phyloP scores from a whole-genome alignment of 2,888 invertebrate genomes.

The Cephus rjabovi region DNA sequence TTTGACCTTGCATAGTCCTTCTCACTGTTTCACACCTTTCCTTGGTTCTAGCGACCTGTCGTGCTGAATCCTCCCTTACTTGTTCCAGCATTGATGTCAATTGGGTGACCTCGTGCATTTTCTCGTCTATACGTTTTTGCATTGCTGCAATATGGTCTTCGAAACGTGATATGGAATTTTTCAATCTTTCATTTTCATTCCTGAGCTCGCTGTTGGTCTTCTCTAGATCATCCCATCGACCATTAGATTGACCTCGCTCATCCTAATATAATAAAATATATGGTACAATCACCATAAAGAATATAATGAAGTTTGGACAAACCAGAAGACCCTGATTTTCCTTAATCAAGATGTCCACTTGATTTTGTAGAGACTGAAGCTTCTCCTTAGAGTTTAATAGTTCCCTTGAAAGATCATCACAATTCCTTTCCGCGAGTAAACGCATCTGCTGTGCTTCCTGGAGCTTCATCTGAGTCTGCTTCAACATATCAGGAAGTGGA shows the following conservation, averaged over 20 bases:
- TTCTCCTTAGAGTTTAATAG: conserved; percentile 74
- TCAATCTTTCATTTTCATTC: conserved; percentile 68
- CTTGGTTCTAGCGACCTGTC: conserved; percentile 75
- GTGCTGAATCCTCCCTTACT: conserved; percentile 76
- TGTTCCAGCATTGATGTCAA: conserved; percentile 74
- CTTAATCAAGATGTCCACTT: conserved; percentile 54
- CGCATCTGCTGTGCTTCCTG: conserved; percentile 79
- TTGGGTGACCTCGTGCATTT: conserved; percentile 76
- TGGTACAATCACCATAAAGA: not conserved
- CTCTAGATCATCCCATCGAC: conserved; percentile 59
- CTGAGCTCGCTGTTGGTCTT: conserved; percentile 68
- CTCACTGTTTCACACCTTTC: conserved; percentile 76
- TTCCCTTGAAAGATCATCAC: conserved; percentile 75
- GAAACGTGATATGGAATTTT: conserved; percentile 69
- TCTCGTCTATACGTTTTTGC: conserved; percentile 75
- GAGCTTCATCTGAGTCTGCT: conserved; percentile 75
- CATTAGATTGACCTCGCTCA: conserved; percentile 16
- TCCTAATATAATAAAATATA: conserved; percentile 6
- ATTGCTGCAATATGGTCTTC: conserved; percentile 72
- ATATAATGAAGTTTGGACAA: not conserved
- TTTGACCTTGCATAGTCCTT: conserved; percentile 74
- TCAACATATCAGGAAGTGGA: conserved; percentile 77
- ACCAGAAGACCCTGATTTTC: conserved; percentile 51
- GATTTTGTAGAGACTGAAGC: conserved; percentile 62
- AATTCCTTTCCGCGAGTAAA: conserved; percentile 74